These are phyloP conservation scores for Stylophora pistillata DNA, from an alignment of 64 coral and sea anemone genomes.

Conservation along the genomic window DNA sequence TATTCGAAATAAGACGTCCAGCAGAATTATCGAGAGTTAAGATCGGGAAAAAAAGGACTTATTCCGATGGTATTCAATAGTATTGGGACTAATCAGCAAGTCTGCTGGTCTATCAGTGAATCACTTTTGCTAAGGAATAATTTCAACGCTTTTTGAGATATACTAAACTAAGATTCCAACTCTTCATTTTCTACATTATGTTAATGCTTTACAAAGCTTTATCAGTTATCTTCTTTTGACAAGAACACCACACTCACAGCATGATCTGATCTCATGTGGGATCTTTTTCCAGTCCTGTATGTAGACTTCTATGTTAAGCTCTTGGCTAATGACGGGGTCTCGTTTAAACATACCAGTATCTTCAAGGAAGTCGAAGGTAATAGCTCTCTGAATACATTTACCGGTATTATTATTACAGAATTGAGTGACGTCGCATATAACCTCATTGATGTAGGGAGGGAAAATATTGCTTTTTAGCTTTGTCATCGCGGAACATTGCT, in stretches of 20 bases:
- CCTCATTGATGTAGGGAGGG: constrained; percentile 28
- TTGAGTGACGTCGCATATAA: background rate
- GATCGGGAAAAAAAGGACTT: too few species aligned
- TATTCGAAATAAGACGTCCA: too few species aligned
- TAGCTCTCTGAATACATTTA: background rate
- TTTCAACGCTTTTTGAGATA: too few species aligned
- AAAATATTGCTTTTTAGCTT: background rate
- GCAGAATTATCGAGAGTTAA: too few species aligned
- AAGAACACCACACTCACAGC: background rate
- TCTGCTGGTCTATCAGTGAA: too few species aligned
- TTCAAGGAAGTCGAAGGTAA: background rate
- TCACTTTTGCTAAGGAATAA: too few species aligned
- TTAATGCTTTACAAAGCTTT: too few species aligned
- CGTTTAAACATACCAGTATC: background rate
- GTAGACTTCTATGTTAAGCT: background rate
- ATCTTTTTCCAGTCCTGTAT: background rate
- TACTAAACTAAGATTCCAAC: too few species aligned
- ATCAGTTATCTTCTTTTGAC: too few species aligned
- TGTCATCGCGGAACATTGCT: background rate
- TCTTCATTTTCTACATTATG: too few species aligned
- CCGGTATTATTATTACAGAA: background rate
- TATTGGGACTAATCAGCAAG: too few species aligned
- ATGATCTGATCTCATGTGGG: background rate
- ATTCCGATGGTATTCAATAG: too few species aligned
- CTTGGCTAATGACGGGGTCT: background rate